Conservation (phyloP, 2,797 vertebrate species). For the Gymnothorax reevesii region DNA sequence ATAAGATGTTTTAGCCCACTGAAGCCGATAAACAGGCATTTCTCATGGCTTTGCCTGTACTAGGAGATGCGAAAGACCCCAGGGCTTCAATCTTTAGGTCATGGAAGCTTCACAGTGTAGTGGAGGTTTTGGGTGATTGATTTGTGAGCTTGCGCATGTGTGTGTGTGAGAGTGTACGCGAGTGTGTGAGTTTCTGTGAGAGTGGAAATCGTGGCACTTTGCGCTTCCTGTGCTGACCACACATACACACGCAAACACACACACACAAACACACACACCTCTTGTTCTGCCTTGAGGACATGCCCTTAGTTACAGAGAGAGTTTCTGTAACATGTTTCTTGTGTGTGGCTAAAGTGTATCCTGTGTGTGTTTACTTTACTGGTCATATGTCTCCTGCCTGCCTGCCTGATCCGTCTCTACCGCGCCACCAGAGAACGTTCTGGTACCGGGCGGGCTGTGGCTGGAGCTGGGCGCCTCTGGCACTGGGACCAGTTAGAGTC, state of each 20-base stretch:
- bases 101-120: background rate
- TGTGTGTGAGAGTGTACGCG: background rate
- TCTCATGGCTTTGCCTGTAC: background rate
- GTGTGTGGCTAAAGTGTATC: background rate
- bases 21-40: background rate
- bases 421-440: background rate
- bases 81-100: background rate
- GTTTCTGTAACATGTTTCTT: background rate
- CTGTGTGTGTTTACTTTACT: background rate
- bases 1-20: background rate
- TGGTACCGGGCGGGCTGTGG: background rate
- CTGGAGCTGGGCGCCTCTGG: background rate
- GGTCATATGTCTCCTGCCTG: background rate
- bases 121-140: background rate
- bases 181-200: background rate
- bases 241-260: background rate
- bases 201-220: background rate
- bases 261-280: background rate
- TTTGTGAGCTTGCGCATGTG: background rate
- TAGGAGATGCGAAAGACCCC: background rate
- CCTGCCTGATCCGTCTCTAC: background rate
- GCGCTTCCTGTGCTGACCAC: background rate
- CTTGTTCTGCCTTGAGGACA: background rate
- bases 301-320: background rate
- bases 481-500: background rate